Evolutionary conservation across 2,888 invertebrate species (phyloP).

Genomic region (Drosophila anomalata): DNA sequence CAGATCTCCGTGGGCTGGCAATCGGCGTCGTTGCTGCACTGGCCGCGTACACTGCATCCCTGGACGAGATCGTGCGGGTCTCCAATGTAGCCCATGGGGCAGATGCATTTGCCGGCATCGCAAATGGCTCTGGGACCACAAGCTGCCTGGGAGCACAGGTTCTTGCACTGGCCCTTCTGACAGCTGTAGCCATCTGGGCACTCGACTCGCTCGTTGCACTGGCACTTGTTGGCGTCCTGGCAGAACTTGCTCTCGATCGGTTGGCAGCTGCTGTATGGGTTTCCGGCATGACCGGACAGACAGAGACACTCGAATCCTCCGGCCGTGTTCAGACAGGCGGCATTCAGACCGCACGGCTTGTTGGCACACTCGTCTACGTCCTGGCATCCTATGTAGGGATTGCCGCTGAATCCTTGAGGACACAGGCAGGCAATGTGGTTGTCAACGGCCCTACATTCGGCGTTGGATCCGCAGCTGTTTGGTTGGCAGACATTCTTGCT

Average conservation of each 20-base stretch:
- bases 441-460: constrained; percentile 90
- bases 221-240: constrained; percentile 88
- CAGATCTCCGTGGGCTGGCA: constrained; percentile 94
- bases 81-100: constrained; percentile 91
- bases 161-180: constrained; percentile 89
- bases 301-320: constrained; percentile 96
- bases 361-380: constrained; percentile 93
- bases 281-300: constrained; percentile 92
- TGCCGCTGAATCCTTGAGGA: constrained; percentile 92
- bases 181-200: constrained; percentile 92
- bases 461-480: constrained; percentile 90
- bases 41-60: constrained; percentile 90
- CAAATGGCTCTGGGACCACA: constrained; percentile 94
- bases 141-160: constrained; percentile 89
- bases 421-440: constrained; percentile 92
- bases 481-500: constrained; percentile 89
- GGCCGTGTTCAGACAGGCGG: constrained; percentile 94
- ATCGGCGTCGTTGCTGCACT: constrained; percentile 92
- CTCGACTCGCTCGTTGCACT: constrained; percentile 88
- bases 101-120: constrained; percentile 91
- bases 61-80: constrained; percentile 88
- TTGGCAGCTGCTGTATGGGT: constrained; percentile 93
- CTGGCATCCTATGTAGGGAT: constrained; percentile 93
- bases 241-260: constrained; percentile 89
- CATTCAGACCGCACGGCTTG: constrained; percentile 92